Base-by-base conservation (phyloP, 2,888 invertebrate genomes). In the Ectemnius continuus region DNA sequence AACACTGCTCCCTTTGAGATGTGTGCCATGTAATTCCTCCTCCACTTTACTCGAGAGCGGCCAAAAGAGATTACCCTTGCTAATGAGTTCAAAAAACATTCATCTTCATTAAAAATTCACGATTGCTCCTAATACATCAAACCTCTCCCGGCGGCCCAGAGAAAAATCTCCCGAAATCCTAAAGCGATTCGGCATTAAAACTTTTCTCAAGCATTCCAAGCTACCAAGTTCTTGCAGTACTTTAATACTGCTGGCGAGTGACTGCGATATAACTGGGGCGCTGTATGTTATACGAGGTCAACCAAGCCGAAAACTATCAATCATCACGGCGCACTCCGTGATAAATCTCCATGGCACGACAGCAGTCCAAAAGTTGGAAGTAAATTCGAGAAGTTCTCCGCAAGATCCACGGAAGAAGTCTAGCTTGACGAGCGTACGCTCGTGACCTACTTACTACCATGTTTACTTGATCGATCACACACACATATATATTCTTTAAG, bases 401-500 rank as follows among this genome's bases (percentile, higher is more conserved):
- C 46, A 64, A 64, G 66, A 80, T 77, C 59, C 58, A 20, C 67
- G 73, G 67, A 68, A 60, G 68, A 73, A 68, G 68, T 73, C 48
- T 61, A 26, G 57, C 57, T 62, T 56, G 72, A 70, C 73, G 67
- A 61, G 66, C 73, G 74, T 67, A 80, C 66, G 62, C 66, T 74
- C 79, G 60, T 82, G 81, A 81, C 81, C 82, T 76, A 82, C 75
- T 82, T 78, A 73, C 70, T 57, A 70, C 72, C 68, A 57, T 71
- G 70, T 78, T 75, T 73, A 75, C 73, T 70, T 76, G 67, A 78
- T 82, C 78, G 81, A 83, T 83, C 74, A 76, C 62, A 70, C 81
- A 58, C 62, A 70, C 81, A 58, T 57, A 60, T 69, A 45, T 60
- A 77, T 67, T 48, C 67, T 67, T 65, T 63, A 69, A 69, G 62